Percentiles rank a stretch among this genome's conserved stretches.
These are phyloP conservation scores for Sternotherus odoratus DNA, from an alignment of 2,797 vertebrate species.

Conservation along the genomic window DNA sequence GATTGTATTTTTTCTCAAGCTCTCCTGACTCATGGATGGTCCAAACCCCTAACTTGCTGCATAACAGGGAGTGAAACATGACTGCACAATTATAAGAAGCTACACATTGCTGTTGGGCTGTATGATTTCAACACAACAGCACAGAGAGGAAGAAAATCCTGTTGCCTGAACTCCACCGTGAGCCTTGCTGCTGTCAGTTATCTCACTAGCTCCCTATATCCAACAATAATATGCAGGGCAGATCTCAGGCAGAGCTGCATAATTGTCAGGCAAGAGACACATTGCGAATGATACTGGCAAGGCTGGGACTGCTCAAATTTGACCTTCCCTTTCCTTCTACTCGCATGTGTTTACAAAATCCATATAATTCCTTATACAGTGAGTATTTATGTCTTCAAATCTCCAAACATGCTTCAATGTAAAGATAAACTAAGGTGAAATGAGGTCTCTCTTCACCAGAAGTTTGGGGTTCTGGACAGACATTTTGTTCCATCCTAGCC, in stretches of 20 bases:
- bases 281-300: background rate
- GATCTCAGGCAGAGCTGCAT: background rate
- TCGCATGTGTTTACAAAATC: background rate
- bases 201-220: background rate
- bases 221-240: background rate
- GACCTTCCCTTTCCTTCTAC: background rate
- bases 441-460: background rate
- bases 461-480: background rate
- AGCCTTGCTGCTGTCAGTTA: background rate
- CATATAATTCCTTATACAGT: background rate
- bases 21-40: background rate
- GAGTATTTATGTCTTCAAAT: background rate
- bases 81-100: fast-evolving
- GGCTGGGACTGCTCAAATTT: background rate
- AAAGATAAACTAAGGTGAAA: background rate
- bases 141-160: fast-evolving
- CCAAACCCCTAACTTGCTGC: background rate
- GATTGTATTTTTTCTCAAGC: background rate
- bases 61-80: background rate
- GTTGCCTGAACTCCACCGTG: fast-evolving
- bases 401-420: background rate
- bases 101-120: background rate
- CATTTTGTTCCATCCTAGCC: background rate
- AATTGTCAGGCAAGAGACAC: background rate
- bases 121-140: background rate